phyloP scores from a whole-genome alignment of 2,797 vertebrate genomes.

The Siniperca scherzeri region DNA sequence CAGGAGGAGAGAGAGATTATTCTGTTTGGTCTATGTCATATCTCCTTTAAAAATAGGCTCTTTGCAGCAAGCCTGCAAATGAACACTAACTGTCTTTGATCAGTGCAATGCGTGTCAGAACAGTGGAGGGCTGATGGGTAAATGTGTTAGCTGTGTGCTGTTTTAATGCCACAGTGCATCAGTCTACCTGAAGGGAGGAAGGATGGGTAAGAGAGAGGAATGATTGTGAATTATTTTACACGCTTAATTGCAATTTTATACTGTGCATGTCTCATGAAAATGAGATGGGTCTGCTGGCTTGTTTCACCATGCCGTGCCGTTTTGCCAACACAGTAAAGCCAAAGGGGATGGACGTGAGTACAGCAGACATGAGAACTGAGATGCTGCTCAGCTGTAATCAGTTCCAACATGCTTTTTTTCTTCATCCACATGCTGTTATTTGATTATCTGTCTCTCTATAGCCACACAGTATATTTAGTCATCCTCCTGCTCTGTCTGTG shows the following conservation, averaged over 20 bases:
- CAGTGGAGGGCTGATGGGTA: neutral
- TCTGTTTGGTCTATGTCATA: slow-evolving; percentile 20
- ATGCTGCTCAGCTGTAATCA: slow-evolving; percentile 42
- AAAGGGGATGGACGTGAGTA: slow-evolving; percentile 28
- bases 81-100: slow-evolving; percentile 29
- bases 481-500: slow-evolving; percentile 34
- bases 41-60: slow-evolving; percentile 27
- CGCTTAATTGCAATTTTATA: neutral
- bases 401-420: slow-evolving; percentile 35
- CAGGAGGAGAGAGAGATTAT: slow-evolving; percentile 3
- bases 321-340: slow-evolving; percentile 32
- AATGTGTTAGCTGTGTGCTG: slow-evolving; percentile 2
- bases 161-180: neutral
- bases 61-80: slow-evolving; percentile 4
- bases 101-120: neutral
- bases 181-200: neutral
- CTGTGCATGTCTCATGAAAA: neutral
- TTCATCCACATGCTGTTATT: slow-evolving; percentile 35
- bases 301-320: slow-evolving; percentile 19
- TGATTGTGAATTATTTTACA: neutral
- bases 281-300: neutral
- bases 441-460: slow-evolving; percentile 36
- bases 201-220: neutral
- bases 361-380: slow-evolving; percentile 18
- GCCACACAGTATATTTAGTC: slow-evolving; percentile 38